phyloP scores from a whole-genome alignment of 2,113 vertebrate genomes.

The Melanocharis versteri region DNA sequence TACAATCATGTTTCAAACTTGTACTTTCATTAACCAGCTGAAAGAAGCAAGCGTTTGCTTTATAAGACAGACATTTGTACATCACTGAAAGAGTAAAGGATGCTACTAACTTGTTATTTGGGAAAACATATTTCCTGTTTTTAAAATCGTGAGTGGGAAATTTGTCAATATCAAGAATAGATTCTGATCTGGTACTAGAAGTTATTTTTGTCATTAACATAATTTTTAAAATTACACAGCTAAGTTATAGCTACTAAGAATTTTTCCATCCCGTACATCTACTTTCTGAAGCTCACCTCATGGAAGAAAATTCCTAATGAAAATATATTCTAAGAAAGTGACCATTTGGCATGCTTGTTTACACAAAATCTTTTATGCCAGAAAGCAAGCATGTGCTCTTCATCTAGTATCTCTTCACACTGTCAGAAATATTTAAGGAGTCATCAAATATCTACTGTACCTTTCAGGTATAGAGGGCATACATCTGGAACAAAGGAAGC shows the following conservation, averaged over 20 bases:
- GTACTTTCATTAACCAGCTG: background rate
- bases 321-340: background rate
- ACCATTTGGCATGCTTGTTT: constrained; percentile 14
- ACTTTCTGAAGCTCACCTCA: background rate
- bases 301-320: background rate
- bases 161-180: background rate
- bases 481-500: constrained; percentile 54
- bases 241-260: background rate
- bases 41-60: background rate
- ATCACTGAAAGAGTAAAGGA: background rate
- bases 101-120: background rate
- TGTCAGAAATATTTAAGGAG: constrained; percentile 51
- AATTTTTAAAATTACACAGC: background rate
- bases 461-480: constrained; percentile 29
- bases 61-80: background rate
- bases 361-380: constrained; percentile 10
- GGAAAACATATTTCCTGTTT: background rate
- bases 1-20: background rate
- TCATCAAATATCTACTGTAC: constrained; percentile 14
- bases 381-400: constrained; percentile 47
- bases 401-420: background rate
- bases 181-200: background rate
- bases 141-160: background rate
- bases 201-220: background rate
- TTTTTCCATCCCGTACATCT: background rate